Evolutionary conservation across 2,797 vertebrate genomes (phyloP), one percentile per base, ranked within the genome.

Genomic region (Melanotaenia trifasciata): DNA sequence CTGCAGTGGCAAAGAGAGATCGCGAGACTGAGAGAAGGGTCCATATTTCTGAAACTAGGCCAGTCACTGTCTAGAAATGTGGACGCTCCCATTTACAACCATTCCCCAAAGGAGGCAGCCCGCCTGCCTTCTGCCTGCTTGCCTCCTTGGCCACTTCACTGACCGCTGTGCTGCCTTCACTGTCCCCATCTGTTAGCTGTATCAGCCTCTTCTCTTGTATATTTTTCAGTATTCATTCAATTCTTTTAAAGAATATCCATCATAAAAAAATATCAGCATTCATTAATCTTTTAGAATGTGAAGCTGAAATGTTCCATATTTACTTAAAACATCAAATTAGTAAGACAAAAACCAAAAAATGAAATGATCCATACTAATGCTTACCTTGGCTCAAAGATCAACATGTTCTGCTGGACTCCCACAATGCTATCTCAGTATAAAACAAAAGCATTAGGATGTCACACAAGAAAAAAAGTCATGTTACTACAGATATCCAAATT

Each of bases 61-160:
- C 91, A 93, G 87, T 87, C 80, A 84, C 82, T 91, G 88, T 93
- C 88, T 88, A 86, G 85, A 91, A 90, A 90, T 87, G 84, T 91
- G 89, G 87, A 92, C 84, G 83, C 88, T 93, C 87, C 84, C 67
- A 20, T 90, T 91, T 88, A 76, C 59, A 82, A 67, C 50, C 74
- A 24, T 88, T 91, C 70, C 88, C 86, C 56, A 13, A 84, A 91
- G 89, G 83, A 87, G 65, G 59, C 14, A 43, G 74, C 54, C 70
- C 60, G 75, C 75, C 79, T 80, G 75, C 68, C 43, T 62, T 63
- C 71, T 73, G 79, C 72, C 73, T 73, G 75, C 63, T 77, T 65
- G 83, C 71, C 78, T 64, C 80, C 69, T 74, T 43, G 51, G 82
- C 76, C 78, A 70, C 69, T 84, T 90, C 67, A 66, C 70, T 64